phyloP scores from a whole-genome alignment of 2,113 vertebrate genomes.

The Edolisoma coerulescens region DNA sequence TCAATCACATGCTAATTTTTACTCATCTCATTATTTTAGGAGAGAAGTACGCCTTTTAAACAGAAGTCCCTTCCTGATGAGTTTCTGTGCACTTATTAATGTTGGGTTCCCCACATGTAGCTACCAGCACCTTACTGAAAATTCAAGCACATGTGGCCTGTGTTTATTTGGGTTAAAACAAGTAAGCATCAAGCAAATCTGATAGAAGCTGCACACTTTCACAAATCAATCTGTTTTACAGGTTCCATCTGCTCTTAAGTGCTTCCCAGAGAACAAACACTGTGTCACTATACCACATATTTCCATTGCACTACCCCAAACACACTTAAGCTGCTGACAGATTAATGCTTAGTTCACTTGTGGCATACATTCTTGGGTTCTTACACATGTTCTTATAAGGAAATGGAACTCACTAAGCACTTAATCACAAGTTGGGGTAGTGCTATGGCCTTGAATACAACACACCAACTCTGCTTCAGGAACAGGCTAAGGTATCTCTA shows the following conservation, averaged over 20 bases:
- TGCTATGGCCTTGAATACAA: constrained; percentile 9
- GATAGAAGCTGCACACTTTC: neutral
- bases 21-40: neutral
- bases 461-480: neutral
- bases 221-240: constrained; percentile 32
- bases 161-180: constrained; percentile 40
- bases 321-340: constrained; percentile 68
- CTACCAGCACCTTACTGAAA: neutral
- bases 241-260: constrained; percentile 55
- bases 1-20: neutral
- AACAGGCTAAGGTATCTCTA: constrained; percentile 13
- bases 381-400: constrained; percentile 70
- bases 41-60: neutral
- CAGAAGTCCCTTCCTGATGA: neutral
- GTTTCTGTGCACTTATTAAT: neutral
- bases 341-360: constrained; percentile 61
- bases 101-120: neutral
- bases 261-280: constrained; percentile 55
- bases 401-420: constrained; percentile 53
- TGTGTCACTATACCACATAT: constrained; percentile 9
- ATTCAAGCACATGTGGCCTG: neutral
- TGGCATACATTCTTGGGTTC: constrained; percentile 54
- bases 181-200: constrained; percentile 6
- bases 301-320: constrained; percentile 57
- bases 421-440: constrained; percentile 24